Percentiles rank a stretch among this genome's conserved stretches.
Evolutionary conservation across 2,797 vertebrate species (phyloP).

Genomic region (Argentina silus): DNA sequence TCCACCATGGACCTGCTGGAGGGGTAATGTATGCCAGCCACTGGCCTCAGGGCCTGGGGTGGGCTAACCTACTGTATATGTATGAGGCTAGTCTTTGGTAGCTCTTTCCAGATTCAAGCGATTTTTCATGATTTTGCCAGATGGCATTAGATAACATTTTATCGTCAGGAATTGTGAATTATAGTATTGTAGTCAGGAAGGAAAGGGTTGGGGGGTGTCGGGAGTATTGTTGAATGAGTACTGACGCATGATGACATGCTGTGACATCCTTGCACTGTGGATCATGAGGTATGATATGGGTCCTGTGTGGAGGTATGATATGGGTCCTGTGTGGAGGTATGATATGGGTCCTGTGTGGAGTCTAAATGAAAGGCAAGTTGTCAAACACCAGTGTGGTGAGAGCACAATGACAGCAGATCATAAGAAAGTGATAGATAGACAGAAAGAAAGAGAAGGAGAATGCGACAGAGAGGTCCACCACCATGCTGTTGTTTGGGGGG

Average conservation of each 20-base stretch:
- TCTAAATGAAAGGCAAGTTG: not conserved
- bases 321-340: not conserved
- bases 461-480: slow-evolving; percentile 12
- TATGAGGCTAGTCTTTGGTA: too few species aligned
- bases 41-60: not conserved
- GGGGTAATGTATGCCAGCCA: slow-evolving; percentile 77
- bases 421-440: slow-evolving; percentile 6
- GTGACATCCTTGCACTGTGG: not conserved
- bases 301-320: not conserved
- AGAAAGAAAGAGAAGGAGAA: slow-evolving; percentile 16
- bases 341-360: not conserved
- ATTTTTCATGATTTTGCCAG: too few species aligned
- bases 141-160: too few species aligned
- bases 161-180: not conserved
- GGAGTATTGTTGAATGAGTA: not conserved
- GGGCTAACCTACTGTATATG: too few species aligned
- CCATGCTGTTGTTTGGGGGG: slow-evolving; percentile 9
- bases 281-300: not conserved
- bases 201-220: not conserved
- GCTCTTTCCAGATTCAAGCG: too few species aligned
- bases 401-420: not conserved
- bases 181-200: not conserved
- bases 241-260: not conserved
- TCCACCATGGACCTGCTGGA: slow-evolving; percentile 91
- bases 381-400: not conserved